These are phyloP conservation scores for Adelognathus sp. DNA, from an alignment of 2,888 invertebrate genomes.

Conservation along the genomic window DNA sequence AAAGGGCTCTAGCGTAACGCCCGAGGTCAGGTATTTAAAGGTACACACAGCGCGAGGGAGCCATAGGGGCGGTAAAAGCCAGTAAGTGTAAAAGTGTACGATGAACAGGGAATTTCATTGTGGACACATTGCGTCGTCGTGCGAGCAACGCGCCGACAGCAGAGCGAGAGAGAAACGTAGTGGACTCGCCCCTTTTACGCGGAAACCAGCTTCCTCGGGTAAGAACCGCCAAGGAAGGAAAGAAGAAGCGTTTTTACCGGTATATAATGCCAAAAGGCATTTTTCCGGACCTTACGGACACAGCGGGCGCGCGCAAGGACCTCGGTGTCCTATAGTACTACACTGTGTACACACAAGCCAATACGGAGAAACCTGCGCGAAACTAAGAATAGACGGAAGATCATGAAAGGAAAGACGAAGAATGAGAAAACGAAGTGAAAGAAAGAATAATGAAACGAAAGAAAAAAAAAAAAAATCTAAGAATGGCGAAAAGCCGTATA, in stretches of 20 bases:
- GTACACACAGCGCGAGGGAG: conserved; percentile 8
- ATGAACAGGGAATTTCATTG: neutral
- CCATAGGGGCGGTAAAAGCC: neutral
- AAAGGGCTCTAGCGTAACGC: conserved; percentile 21
- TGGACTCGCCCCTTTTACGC: neutral
- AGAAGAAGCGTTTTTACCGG: neutral
- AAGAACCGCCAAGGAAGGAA: neutral
- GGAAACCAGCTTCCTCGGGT: neutral
- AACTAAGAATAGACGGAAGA: conserved; percentile 30
- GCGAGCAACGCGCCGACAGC: neutral
- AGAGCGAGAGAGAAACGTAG: neutral
- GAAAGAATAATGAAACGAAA: conserved; percentile 19
- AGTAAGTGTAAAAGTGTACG: neutral
- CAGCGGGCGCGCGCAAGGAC: neutral
- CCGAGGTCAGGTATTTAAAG: conserved; percentile 60
- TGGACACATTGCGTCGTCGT: conserved; percentile 1
- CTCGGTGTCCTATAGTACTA: neutral
- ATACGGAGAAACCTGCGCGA: conserved; percentile 42
- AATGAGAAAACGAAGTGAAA: neutral
- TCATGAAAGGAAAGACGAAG: conserved; percentile 28
- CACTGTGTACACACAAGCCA: conserved; percentile 5
- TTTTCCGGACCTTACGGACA: conserved; percentile 7
- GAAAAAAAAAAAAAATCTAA: conserved; percentile 2
- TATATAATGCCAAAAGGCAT: conserved; percentile 16
- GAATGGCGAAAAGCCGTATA: conserved; percentile 42